A percentile compares a stretch with the other conserved stretches of the same genome.
phyloP scores from a whole-genome alignment of 2,113 vertebrate genomes.

The Gulo gulo region DNA sequence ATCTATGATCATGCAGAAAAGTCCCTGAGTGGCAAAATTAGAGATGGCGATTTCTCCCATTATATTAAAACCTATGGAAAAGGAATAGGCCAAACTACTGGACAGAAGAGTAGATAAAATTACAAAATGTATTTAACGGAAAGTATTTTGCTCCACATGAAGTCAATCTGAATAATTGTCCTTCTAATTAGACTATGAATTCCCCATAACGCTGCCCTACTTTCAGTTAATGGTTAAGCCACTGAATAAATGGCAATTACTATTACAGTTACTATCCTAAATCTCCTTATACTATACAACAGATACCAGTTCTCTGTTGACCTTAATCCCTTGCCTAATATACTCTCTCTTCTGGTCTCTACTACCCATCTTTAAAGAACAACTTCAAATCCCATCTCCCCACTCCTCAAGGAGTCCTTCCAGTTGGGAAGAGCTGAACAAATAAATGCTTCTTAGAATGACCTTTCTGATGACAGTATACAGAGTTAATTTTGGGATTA shows the following conservation, averaged over 20 bases:
- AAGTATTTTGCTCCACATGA: not conserved
- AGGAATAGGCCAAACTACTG: not conserved
- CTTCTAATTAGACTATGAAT: not conserved
- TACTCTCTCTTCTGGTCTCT: not conserved
- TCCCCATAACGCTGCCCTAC: not conserved
- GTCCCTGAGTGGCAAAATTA: not conserved
- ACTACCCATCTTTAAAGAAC: not conserved
- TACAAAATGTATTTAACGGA: not conserved
- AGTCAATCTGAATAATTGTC: not conserved
- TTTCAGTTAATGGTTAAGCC: not conserved
- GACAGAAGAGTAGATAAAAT: not conserved
- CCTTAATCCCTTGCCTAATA: not conserved
- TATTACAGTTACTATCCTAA: not conserved
- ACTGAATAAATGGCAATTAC: not conserved
- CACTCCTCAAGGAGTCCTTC: not conserved
- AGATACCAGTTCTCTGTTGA: not conserved
- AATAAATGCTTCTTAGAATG: not conserved
- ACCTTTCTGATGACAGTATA: not conserved
- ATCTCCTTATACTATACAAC: not conserved
- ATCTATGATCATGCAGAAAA: not conserved
- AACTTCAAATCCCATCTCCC: not conserved
- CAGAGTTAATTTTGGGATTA: not conserved
- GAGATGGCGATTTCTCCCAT: not conserved
- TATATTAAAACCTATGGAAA: conserved; percentile 23
- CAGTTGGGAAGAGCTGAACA: not conserved